Conservation (phyloP, 1,140 invertebrate genomes). For the Camponotus floridanus region DNA sequence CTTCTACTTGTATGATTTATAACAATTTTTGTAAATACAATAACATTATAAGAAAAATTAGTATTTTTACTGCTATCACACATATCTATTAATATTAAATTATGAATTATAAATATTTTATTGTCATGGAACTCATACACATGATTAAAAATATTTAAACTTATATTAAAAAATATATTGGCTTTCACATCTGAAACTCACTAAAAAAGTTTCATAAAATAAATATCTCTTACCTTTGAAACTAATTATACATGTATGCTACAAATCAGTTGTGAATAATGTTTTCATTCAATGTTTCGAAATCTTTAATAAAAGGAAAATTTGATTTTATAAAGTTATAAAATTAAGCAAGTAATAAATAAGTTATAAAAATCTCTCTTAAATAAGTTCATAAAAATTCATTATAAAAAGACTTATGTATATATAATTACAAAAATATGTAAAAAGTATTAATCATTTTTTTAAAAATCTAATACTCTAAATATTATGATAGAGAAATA, state of each 20-base stretch:
- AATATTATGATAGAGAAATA: too few relatives aligned
- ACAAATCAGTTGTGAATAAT: neutral
- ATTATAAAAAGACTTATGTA: too few relatives aligned
- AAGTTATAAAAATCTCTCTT: too few relatives aligned
- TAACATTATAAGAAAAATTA: conserved; percentile 80
- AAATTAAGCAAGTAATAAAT: too few relatives aligned
- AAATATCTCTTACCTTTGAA: neutral
- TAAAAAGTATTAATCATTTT: too few relatives aligned
- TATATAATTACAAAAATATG: too few relatives aligned
- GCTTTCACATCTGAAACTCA: neutral
- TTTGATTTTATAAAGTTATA: too few relatives aligned
- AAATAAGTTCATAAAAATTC: too few relatives aligned
- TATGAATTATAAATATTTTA: neutral
- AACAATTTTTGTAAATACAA: conserved; percentile 83
- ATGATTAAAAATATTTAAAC: neutral
- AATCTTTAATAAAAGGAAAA: too few relatives aligned
- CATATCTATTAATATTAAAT: neutral
- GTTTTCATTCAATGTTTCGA: neutral
- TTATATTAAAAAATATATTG: neutral
- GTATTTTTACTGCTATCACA: neutral
- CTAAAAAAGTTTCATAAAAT: neutral
- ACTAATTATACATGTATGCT: neutral
- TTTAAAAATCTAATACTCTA: too few relatives aligned
- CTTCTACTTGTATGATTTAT: conserved; percentile 75
- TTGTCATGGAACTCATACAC: neutral